Percentiles rank a stretch among this genome's conserved stretches.
Conservation (phyloP, 2,797 vertebrate species). For the Geotrypetes seraphini region DNA sequence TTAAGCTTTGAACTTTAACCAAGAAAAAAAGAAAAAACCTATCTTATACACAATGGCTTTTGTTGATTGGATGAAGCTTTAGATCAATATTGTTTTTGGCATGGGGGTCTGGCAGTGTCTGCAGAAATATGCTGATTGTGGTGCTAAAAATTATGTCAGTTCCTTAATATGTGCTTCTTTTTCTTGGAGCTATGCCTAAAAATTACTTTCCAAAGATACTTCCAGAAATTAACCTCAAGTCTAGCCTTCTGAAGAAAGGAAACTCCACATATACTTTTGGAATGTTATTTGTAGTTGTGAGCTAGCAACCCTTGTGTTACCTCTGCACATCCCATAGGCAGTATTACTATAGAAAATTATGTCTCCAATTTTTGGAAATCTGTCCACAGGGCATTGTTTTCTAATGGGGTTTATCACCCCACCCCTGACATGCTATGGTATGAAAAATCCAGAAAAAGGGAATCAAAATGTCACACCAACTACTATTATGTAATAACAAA, state of each 20-base stretch:
- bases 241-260: slow-evolving; percentile 36
- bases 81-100: slow-evolving; percentile 77
- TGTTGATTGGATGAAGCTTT: slow-evolving; percentile 77
- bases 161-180: slow-evolving; percentile 68
- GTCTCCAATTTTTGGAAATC: too few species aligned
- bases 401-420: too few species aligned
- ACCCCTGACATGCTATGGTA: too few species aligned
- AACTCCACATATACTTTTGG: slow-evolving; percentile 33
- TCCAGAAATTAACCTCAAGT: slow-evolving; percentile 59
- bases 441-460: too few species aligned
- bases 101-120: slow-evolving; percentile 51
- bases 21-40: slow-evolving; percentile 95
- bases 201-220: slow-evolving; percentile 60
- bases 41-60: slow-evolving; percentile 92
- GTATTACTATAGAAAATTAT: too few species aligned
- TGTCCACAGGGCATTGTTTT: too few species aligned
- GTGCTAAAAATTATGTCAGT: slow-evolving; percentile 78
- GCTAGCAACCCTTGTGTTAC: not conserved
- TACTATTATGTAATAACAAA: too few species aligned
- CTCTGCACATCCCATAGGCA: too few species aligned
- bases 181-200: slow-evolving; percentile 52
- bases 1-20: slow-evolving; percentile 85
- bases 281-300: slow-evolving; percentile 26
- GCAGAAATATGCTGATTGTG: slow-evolving; percentile 63
- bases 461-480: too few species aligned